phyloP scores from a whole-genome alignment of 2,888 invertebrate species.

The Sturmia bella region DNA sequence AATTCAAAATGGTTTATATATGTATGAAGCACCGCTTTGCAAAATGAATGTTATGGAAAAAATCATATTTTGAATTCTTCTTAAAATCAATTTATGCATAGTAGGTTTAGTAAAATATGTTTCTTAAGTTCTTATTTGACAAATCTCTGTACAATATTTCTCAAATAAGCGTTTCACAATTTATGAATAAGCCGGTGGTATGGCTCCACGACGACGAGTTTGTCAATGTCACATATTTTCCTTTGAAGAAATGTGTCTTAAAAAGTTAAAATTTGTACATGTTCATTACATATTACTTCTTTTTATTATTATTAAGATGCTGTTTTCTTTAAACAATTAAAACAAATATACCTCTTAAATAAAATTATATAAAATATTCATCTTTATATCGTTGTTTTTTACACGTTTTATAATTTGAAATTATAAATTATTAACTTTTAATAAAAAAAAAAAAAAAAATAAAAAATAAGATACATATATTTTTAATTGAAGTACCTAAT shows the following conservation, averaged over 20 bases:
- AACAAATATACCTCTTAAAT: background rate
- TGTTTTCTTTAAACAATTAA: conserved; percentile 8
- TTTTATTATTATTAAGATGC: conserved; percentile 16
- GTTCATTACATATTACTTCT: background rate
- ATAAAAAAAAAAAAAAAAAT: no score
- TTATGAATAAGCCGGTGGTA: no score
- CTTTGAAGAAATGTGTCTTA: background rate
- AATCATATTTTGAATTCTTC: background rate
- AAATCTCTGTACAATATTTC: no score
- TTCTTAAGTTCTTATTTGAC: no score
- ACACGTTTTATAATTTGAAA: no score
- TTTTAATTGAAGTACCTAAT: conserved; percentile 60
- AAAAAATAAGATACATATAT: background rate
- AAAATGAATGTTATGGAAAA: conserved; percentile 26
- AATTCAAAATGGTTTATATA: conserved; percentile 44
- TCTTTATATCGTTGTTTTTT: conserved; percentile 11
- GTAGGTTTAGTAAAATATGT: no score
- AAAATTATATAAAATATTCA: conserved; percentile 28
- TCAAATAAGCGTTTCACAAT: no score
- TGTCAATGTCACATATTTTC: no score
- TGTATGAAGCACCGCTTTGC: conserved; percentile 56
- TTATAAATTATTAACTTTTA: no score
- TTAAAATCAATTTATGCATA: conserved; percentile 20
- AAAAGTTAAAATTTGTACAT: conserved; percentile 37
- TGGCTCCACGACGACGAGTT: no score